These are phyloP conservation scores for Spodoptera picta DNA, from an alignment of 2,888 invertebrate genomes.

Conservation along the genomic window DNA sequence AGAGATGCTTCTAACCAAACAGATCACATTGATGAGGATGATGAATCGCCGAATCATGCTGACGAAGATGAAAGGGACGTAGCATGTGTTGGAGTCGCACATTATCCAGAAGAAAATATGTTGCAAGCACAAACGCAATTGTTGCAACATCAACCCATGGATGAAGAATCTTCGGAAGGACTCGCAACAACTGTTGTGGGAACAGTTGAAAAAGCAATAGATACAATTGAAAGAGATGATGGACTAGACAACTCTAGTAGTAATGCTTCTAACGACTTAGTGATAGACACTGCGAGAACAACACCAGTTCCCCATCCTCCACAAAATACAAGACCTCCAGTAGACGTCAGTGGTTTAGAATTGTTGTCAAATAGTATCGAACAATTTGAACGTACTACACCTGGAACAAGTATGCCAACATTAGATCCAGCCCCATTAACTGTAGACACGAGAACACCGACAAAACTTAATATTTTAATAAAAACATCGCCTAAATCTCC, in stretches of 20 bases:
- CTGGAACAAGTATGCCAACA: constrained; percentile 74
- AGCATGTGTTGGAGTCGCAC: constrained; percentile 85
- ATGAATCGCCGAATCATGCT: constrained; percentile 86
- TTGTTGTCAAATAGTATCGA: constrained; percentile 95
- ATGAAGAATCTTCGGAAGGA: constrained; percentile 81
- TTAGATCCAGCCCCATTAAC: constrained; percentile 75
- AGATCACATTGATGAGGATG: constrained; percentile 92
- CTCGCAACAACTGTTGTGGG: constrained; percentile 73
- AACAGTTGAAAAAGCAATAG: constrained; percentile 81
- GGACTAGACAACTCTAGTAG: constrained; percentile 81
- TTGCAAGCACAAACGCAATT: constrained; percentile 61
- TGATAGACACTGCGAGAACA: constrained; percentile 81
- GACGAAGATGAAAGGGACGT: constrained; percentile 84
- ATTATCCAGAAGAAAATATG: constrained; percentile 77
- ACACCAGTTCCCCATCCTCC: constrained; percentile 66
- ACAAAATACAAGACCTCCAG: constrained; percentile 70
- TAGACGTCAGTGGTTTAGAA: constrained; percentile 94
- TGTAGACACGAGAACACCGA: constrained; percentile 78
- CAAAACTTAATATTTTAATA: constrained; percentile 81
- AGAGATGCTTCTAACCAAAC: constrained; percentile 95
- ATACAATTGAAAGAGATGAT: constrained; percentile 82
- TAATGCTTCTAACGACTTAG: constrained; percentile 81
- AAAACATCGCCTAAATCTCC: constrained; percentile 84
- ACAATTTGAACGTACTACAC: constrained; percentile 90
- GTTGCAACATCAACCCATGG: constrained; percentile 67